phyloP scores from a whole-genome alignment of 2,113 vertebrate genomes.

The Rhinogobius similis region DNA sequence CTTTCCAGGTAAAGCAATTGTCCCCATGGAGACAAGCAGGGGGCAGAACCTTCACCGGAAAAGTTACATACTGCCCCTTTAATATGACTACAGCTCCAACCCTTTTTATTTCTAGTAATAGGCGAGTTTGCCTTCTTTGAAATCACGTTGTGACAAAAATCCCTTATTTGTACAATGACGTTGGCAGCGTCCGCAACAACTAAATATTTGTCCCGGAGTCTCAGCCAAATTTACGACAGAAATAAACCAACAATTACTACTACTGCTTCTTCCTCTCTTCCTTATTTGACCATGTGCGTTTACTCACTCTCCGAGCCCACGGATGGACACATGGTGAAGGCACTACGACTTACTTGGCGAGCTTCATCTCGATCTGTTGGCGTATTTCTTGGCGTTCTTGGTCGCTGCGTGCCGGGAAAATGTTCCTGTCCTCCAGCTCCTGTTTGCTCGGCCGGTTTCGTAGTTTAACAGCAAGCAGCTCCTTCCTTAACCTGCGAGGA shows the following conservation, averaged over 20 bases:
- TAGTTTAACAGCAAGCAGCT: conserved; percentile 91
- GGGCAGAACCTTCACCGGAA: too few species aligned
- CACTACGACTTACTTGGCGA: conserved; percentile 88
- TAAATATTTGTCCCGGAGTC: background rate
- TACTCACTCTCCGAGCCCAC: background rate
- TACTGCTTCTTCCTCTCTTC: background rate
- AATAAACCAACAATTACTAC: background rate
- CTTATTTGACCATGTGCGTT: background rate
- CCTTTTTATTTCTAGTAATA: too few species aligned
- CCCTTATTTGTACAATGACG: background rate
- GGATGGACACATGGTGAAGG: background rate
- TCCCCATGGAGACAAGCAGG: too few species aligned
- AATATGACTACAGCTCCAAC: too few species aligned
- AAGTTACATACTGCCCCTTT: too few species aligned
- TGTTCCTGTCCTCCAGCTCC: conserved; percentile 94
- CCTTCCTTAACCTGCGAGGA: conserved; percentile 95
- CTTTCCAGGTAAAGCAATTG: too few species aligned
- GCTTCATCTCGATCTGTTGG: conserved; percentile 97
- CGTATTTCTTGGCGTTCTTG: conserved; percentile 96
- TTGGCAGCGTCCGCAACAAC: background rate
- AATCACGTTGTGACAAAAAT: background rate
- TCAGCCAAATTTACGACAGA: background rate
- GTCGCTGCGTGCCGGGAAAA: conserved; percentile 92
- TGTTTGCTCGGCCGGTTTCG: conserved; percentile 95
- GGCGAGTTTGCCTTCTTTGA: background rate